Conservation (phyloP, 2,797 vertebrate genomes). For the Mus spretus region DNA sequence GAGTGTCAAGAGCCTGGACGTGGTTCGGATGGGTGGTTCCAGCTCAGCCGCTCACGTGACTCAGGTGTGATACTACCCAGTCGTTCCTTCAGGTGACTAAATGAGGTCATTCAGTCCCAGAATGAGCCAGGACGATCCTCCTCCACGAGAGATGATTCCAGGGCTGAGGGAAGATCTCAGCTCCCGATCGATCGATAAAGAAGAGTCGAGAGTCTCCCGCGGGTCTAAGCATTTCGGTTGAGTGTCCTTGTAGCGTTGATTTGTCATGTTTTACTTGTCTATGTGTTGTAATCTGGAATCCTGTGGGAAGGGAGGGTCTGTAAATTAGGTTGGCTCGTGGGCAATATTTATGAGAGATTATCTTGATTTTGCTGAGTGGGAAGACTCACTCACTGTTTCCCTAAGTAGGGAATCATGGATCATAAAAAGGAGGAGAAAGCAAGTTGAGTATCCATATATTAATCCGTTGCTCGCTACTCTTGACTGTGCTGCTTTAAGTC, state of each 20-base stretch:
- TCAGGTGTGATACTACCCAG: not conserved
- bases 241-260: not conserved
- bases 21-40: not conserved
- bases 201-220: not conserved
- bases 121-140: not conserved
- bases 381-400: not conserved
- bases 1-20: not conserved
- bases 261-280: not conserved
- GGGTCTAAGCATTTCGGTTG: not conserved
- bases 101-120: no score
- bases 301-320: not conserved
- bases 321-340: not conserved
- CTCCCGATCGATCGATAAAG: not conserved
- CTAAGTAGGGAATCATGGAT: not conserved
- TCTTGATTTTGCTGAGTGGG: not conserved
- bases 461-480: not conserved
- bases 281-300: not conserved
- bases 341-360: not conserved
- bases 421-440: not conserved
- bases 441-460: not conserved
- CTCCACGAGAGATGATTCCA: not conserved
- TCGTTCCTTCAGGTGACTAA: no score
- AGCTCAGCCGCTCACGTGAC: not conserved
- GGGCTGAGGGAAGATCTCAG: not conserved
- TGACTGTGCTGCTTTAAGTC: not conserved